Evolutionary conservation across 2,888 invertebrate species (phyloP), one percentile per base, ranked within the genome.

Genomic region (Leptodirus hochenwartii): DNA sequence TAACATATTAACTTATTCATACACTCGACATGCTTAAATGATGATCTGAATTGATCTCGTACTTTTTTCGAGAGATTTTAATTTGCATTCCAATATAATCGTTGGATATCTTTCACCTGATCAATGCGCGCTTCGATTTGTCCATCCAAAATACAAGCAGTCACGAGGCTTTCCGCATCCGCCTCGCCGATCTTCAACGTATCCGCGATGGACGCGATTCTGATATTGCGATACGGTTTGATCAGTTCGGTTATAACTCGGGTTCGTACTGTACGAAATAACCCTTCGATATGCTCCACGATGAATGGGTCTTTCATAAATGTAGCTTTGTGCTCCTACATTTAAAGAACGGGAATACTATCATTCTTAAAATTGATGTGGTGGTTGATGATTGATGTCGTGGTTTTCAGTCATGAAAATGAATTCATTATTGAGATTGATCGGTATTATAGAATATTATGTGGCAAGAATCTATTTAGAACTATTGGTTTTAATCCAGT

Each of bases 261-360:
- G 2, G 93, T 95, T 37, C 96, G 67, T 46, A 98, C 93, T 56
- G 93, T 93, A 35, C 88, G 66, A 31, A 95, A 59, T 36, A 95
- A 61, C 57, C 91, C 69, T 60, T 93, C 95, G 45, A 98, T 93
- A 51, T 96, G 95, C 52, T 98, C 98, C 39, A 88, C 62, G 45
- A 98, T 95, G 56, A 99, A 98, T 1, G 88, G 91, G 59, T 98
- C 98, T 41, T 85, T 87, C 91, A 96, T 93, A 34, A 98, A 36
- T 4, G 44, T 40, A 5, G 44, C 43, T 28, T 34, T 33, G 31
- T 42, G 40, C 16, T 38, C 35, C n/a, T n/a, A n/a, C n/a, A n/a
- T n/a, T n/a, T n/a, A n/a, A n/a, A n/a, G n/a, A n/a, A n/a, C n/a
- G n/a, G n/a, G n/a, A n/a, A n/a, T n/a, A n/a, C n/a, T n/a, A n/a